Percentiles rank a stretch among this genome's conserved stretches.
These are phyloP conservation scores for Zygaena filipendulae DNA, from an alignment of 2,888 invertebrate genomes.

Conservation along the genomic window DNA sequence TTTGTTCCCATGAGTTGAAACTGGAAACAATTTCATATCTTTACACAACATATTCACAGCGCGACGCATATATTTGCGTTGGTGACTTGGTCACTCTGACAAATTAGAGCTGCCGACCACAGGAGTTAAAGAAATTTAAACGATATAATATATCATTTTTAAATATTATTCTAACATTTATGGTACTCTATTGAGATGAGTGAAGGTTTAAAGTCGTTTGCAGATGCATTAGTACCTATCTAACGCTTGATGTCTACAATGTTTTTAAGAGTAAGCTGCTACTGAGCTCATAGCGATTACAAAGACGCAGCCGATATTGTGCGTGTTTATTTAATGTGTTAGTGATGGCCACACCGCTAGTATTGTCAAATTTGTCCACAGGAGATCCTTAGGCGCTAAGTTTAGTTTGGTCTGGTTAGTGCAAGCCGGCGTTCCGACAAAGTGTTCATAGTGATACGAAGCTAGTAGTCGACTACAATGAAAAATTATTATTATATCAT, in stretches of 20 bases:
- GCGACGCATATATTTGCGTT: slow-evolving; percentile 57
- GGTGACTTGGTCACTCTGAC: slow-evolving; percentile 52
- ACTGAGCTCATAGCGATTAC: slow-evolving; percentile 38
- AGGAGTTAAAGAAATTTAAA: slow-evolving; percentile 29
- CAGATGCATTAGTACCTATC: slow-evolving; percentile 13
- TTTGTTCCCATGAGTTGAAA: slow-evolving; percentile 45
- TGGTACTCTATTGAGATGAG: too few relatives aligned
- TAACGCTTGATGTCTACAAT: too few relatives aligned
- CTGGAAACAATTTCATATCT: slow-evolving; percentile 62
- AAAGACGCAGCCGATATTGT: slow-evolving; percentile 43
- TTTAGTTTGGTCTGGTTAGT: slow-evolving; percentile 34
- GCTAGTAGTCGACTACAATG: too few relatives aligned
- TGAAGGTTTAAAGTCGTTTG: slow-evolving; percentile 18
- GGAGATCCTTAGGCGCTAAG: slow-evolving; percentile 40
- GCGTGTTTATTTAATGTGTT: slow-evolving; percentile 50
- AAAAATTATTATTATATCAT: too few relatives aligned
- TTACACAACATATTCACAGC: slow-evolving; percentile 61
- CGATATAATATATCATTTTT: neutral
- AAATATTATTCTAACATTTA: too few relatives aligned
- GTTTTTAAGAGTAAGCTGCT: too few relatives aligned
- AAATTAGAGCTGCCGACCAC: slow-evolving; percentile 48
- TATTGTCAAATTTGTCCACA: slow-evolving; percentile 29
- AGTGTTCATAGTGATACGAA: too few relatives aligned
- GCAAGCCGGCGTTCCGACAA: too few relatives aligned
- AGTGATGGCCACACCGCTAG: slow-evolving; percentile 32